Evolutionary conservation across 1,140 invertebrate genomes (phyloP).

Genomic region (Diploscapter pachys): DNA sequence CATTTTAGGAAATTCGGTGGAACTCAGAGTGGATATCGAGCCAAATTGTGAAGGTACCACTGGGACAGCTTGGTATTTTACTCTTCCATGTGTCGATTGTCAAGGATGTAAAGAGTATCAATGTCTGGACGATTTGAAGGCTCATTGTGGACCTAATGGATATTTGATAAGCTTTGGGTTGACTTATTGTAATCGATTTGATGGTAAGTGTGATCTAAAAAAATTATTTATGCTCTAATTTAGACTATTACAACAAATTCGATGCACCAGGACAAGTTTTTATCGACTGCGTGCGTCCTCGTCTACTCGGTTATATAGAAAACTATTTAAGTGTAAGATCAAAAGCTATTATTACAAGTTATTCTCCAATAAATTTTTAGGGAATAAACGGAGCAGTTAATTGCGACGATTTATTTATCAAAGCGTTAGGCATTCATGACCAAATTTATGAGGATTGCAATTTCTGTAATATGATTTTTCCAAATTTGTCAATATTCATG

Average conservation of each 20-base stretch:
- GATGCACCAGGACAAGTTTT: background rate
- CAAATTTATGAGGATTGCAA: background rate
- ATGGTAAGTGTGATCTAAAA: background rate
- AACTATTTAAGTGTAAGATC: background rate
- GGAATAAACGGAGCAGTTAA: background rate
- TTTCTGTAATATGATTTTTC: background rate
- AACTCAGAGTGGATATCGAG: constrained; percentile 30
- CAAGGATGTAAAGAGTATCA: constrained; percentile 8
- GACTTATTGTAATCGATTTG: constrained; percentile 1
- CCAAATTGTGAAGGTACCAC: constrained; percentile 30
- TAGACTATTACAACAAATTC: background rate
- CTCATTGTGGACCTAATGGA: constrained; percentile 10
- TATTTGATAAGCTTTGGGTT: background rate
- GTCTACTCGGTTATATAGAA: constrained; percentile 5
- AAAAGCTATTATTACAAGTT: background rate
- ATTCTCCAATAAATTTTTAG: background rate
- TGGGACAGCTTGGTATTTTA: constrained; percentile 22
- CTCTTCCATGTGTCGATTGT: constrained; percentile 4
- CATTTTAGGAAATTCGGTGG: constrained; percentile 14
- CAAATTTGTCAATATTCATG: background rate
- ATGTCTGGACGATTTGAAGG: constrained; percentile 6
- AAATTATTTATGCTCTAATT: background rate
- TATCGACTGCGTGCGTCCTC: constrained; percentile 2
- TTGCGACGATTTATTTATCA: background rate
- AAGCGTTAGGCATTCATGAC: background rate